Evolutionary conservation across 2,113 vertebrate genomes (phyloP), one percentile per base, ranked within the genome.

Genomic region (Oriolus oriolus): DNA sequence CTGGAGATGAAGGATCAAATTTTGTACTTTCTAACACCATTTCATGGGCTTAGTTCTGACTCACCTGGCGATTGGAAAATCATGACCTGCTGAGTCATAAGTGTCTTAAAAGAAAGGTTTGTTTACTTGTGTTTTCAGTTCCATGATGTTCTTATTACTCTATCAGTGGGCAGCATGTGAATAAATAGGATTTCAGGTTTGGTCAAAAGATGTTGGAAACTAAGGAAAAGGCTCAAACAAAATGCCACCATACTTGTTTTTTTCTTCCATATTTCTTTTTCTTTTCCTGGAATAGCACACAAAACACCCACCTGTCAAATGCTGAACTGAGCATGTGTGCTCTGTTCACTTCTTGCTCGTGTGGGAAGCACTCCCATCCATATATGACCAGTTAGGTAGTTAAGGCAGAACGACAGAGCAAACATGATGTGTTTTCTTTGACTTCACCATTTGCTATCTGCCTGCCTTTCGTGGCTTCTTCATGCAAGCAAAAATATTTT

Each of bases 401-500:
- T 70, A 71, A 84, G 79, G 41, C 49, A 94, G 68, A 78, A 90
- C 64, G 24, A 35, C 26, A 86, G 47, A 86, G 35, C 33, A 91
- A 93, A 84, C 61, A 84, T 13, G 57, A 61, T 71, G 39, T 94
- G 44, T 89, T 95, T 94, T 68, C 73, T 60, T 84, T 94, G 65
- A 82, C 84, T 94, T 86, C 6, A 1, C 37, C 63, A 13, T 79
- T 87, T 91, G 49, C 65, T 91, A 7, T 94, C 57, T 87, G 63
- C 75, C 75, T 69, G 75, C 63, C 41, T 90, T 88, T 74, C 89
- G 65, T 71, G 53, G 28, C 78, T 91, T 85, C 61, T 94, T 73
- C 94, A 92, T 88, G 57, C 74, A 89, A 93, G 91, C 71, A 93
- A 83, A 96, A 96, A 87, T 96, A 93, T 97, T 97, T 95, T 89